Evolutionary conservation across 2,797 vertebrate genomes (phyloP).

Genomic region (Hirundo rustica): DNA sequence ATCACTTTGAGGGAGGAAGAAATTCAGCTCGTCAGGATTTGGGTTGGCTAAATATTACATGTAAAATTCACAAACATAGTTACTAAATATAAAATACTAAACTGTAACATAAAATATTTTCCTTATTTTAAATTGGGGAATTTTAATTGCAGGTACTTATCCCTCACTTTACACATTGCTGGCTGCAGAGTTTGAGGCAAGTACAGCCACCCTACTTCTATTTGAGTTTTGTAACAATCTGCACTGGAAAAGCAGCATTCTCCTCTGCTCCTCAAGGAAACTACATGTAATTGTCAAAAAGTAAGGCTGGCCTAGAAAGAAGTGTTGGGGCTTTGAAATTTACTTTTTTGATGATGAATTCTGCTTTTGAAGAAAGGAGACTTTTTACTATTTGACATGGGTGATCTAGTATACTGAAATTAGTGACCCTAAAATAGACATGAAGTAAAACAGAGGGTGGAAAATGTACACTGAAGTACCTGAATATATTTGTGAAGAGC

Average conservation of each 20-base stretch:
- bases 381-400: not conserved
- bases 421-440: not conserved
- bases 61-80: not conserved
- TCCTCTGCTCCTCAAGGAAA: not conserved
- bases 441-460: not conserved
- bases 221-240: not conserved
- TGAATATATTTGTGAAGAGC: not conserved
- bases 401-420: not conserved
- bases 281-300: not conserved
- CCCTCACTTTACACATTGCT: not conserved
- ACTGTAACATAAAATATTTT: not conserved
- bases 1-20: not conserved
- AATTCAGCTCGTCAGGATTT: not conserved
- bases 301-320: not conserved
- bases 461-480: not conserved
- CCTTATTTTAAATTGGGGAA: not conserved
- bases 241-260: not conserved
- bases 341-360: not conserved
- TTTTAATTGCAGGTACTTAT: not conserved
- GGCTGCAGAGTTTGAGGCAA: not conserved
- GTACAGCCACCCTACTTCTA: not conserved
- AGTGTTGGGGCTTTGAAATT: not conserved
- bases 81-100: not conserved
- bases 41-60: not conserved
- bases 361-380: not conserved